These are phyloP conservation scores for Myocastor coypus DNA, from an alignment of 2,113 vertebrate species.

Conservation along the genomic window DNA sequence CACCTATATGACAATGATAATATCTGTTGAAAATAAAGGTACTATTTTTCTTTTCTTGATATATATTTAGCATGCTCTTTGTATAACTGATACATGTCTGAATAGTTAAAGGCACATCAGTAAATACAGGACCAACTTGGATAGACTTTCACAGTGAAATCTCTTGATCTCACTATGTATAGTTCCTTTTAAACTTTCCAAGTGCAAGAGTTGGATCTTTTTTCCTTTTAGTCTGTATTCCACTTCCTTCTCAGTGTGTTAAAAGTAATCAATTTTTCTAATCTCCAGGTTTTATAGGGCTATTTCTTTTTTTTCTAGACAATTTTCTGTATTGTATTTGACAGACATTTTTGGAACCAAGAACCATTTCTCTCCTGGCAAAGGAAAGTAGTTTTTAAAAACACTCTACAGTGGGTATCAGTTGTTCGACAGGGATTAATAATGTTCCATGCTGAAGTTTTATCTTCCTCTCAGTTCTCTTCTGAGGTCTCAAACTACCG, in stretches of 20 bases:
- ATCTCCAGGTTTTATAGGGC: background rate
- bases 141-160: background rate
- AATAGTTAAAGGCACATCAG: background rate
- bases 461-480: background rate
- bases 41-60: background rate
- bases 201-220: background rate
- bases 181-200: slow-evolving; percentile 8
- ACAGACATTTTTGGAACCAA: background rate
- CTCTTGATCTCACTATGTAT: background rate
- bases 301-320: slow-evolving; percentile 30
- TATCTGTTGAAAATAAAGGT: background rate
- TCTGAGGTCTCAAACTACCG: background rate
- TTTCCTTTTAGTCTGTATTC: background rate
- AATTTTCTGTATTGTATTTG: background rate
- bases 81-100: background rate
- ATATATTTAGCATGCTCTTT: background rate
- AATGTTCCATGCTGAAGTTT: background rate
- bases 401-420: background rate
- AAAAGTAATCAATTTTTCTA: background rate
- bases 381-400: background rate
- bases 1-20: background rate
- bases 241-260: background rate
- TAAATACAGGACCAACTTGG: background rate
- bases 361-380: background rate
- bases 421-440: background rate